These are phyloP conservation scores for Oostethus manadensis DNA, from an alignment of 2,113 vertebrate species.

Conservation along the genomic window DNA sequence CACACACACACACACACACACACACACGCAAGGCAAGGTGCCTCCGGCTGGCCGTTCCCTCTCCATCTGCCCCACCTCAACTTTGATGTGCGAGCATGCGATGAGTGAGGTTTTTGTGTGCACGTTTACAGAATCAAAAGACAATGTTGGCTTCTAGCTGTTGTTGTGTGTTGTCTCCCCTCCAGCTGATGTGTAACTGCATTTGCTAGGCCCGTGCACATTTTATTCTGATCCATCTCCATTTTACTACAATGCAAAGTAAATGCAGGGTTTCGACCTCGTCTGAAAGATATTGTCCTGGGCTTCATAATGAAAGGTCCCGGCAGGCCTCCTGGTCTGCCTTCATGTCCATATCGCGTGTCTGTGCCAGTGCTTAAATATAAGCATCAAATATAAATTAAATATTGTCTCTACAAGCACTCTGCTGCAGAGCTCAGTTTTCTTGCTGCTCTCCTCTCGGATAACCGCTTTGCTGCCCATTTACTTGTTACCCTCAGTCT, in stretches of 20 bases:
- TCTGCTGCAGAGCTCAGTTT: background rate
- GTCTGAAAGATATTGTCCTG: slow-evolving; percentile 50
- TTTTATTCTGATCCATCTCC: background rate
- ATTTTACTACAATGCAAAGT: background rate
- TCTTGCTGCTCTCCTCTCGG: no score
- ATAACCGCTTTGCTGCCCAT: no score
- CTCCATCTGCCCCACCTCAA: slow-evolving; percentile 68
- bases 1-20: slow-evolving; percentile 20
- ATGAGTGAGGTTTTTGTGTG: slow-evolving; percentile 43
- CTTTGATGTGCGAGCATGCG: slow-evolving; percentile 56
- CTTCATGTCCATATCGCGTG: slow-evolving; percentile 12
- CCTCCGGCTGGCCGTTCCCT: slow-evolving; percentile 61
- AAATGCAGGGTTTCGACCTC: background rate
- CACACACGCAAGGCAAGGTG: slow-evolving; percentile 36
- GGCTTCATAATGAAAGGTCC: slow-evolving; percentile 66
- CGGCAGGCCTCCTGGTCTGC: slow-evolving; percentile 46
- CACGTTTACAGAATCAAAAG: slow-evolving; percentile 65
- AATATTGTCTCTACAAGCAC: slow-evolving; percentile 41
- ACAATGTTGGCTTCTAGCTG: slow-evolving; percentile 34
- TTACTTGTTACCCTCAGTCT: no score
- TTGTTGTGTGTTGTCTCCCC: slow-evolving; percentile 52
- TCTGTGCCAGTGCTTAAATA: slow-evolving; percentile 56
- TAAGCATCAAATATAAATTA: no score
- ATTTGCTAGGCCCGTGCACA: background rate
- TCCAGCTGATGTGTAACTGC: slow-evolving; percentile 52